Evolutionary conservation across 2,113 vertebrate species (phyloP).

Genomic region (Bos javanicus): DNA sequence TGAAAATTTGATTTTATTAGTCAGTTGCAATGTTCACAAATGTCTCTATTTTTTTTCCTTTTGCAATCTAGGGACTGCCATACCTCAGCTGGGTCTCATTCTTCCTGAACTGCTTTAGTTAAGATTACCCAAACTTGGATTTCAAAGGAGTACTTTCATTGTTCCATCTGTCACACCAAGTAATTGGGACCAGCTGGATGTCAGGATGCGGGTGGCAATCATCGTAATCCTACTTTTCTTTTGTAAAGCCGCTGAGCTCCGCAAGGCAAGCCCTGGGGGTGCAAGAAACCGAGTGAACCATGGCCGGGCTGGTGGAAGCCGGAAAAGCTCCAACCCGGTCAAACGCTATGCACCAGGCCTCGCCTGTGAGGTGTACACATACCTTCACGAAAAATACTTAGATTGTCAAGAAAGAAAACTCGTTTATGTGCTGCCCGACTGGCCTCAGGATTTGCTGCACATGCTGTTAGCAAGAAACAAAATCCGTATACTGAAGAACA

Average conservation of each 20-base stretch:
- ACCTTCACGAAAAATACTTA: constrained; percentile 92
- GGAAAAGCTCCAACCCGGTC: constrained; percentile 74
- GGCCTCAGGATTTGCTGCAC: constrained; percentile 93
- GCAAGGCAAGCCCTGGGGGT: constrained; percentile 78
- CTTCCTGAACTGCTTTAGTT: constrained; percentile 69
- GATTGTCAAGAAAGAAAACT: constrained; percentile 94
- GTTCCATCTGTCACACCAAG: constrained; percentile 69
- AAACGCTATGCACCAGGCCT: constrained; percentile 84
- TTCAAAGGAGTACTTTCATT: constrained; percentile 68
- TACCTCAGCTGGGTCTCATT: constrained; percentile 77
- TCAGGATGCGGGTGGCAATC: constrained; percentile 87
- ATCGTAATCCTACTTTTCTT: constrained; percentile 86
- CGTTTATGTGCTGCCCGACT: constrained; percentile 85
- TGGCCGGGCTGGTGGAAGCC: constrained; percentile 73
- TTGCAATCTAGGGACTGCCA: constrained; percentile 70
- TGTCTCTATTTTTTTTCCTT: constrained; percentile 57
- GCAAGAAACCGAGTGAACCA: constrained; percentile 58
- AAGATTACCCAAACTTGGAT: constrained; percentile 64
- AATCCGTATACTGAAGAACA: constrained; percentile 89
- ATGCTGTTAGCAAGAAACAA: constrained; percentile 93
- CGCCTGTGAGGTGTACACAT: constrained; percentile 89
- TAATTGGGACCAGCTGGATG: constrained; percentile 77
- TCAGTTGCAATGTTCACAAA: not conserved
- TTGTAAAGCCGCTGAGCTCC: constrained; percentile 81
- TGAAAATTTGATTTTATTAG: not conserved